Base-by-base conservation (phyloP, 2,888 invertebrate species). In the Andricus quercusramuli region DNA sequence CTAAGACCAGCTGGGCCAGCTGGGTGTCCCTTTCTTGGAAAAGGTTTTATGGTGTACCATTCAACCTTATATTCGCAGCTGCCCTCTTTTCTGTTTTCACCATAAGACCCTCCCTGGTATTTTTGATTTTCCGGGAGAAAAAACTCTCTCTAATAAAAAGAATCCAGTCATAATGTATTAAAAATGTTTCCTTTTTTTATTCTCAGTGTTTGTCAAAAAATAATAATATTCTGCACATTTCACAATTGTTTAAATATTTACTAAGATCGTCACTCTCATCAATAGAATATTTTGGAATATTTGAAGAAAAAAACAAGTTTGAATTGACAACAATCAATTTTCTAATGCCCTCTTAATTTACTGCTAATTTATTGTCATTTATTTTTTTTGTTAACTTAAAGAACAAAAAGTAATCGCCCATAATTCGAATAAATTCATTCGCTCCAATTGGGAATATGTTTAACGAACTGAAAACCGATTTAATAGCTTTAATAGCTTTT, bases 11-110 rank as follows among this genome's bases (percentile, higher is more conserved):
- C 5, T 74, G 74, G 32, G 56, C 56, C 74, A 74, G 51, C 74
- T 74, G 74, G 29, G 20, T 9, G 74, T 51, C 20, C 51, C 51
- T 29, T 74, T 74, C 74, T 74, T 74, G 74, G 74, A 74, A 74
- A 74, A 56, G 29, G 74, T 51, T 74, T 51, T 74, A 29, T 29
- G 25, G 25, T 51, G 56, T 32, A 51, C 74, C 51, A 32, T 74
- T 47, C 67, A 74, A 25, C 15, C 17, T 29, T 29, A 51, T 51
- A 56, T 29, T 47, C 4, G 74, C 74, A 74, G 74, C 74, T 74
- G 74, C 56, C 32, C 25, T 64, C 32, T 56, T 56, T 74, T 56
- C 17, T 47, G 5, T 56, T 74, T 74, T 56, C 22, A 17, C 47
- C 29, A 70, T 47, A 68, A 22, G n/a, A 17, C 17, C 47, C 47